A percentile compares a stretch with the other conserved stretches of the same genome.
These are phyloP conservation scores for Rhysida immarginata DNA, from an alignment of 1,140 invertebrate species.

Conservation along the genomic window DNA sequence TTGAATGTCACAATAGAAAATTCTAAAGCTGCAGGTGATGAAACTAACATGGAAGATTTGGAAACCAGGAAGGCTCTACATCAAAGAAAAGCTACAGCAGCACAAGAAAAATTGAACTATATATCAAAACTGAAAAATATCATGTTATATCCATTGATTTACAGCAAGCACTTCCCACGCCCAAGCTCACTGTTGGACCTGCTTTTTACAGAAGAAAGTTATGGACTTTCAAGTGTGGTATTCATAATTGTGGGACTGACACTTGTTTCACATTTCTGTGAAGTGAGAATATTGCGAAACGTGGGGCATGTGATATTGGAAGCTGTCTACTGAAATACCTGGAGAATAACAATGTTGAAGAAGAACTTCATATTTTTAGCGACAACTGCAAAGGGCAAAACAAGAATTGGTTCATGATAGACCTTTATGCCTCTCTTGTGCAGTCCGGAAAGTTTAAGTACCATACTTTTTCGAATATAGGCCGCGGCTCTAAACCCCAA, in stretches of 20 bases:
- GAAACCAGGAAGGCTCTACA: not conserved
- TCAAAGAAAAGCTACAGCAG: not conserved
- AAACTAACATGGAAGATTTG: not conserved
- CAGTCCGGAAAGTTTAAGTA: not conserved
- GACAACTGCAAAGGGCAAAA: conserved; percentile 5
- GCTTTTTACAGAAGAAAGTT: conserved; percentile 7
- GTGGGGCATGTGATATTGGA: not conserved
- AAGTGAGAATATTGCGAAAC: not conserved
- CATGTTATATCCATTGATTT: conserved; percentile 4
- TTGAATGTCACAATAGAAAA: not conserved
- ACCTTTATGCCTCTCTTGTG: conserved; percentile 1
- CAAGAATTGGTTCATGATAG: conserved; percentile 10
- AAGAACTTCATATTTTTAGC: not conserved
- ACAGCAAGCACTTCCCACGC: conserved; percentile 8
- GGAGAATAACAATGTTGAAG: not conserved
- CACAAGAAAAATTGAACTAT: not conserved
- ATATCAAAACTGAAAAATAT: not conserved
- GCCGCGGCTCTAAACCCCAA: too few species aligned
- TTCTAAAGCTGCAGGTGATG: not conserved
- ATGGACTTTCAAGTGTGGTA: conserved; percentile 9
- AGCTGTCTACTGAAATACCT: conserved; percentile 8
- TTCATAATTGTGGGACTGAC: conserved; percentile 3
- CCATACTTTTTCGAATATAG: too few species aligned
- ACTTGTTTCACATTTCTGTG: conserved; percentile 1
- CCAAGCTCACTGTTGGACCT: conserved; percentile 1